Conservation (phyloP, 1,140 invertebrate genomes). For the Drosophila virilis region DNA sequence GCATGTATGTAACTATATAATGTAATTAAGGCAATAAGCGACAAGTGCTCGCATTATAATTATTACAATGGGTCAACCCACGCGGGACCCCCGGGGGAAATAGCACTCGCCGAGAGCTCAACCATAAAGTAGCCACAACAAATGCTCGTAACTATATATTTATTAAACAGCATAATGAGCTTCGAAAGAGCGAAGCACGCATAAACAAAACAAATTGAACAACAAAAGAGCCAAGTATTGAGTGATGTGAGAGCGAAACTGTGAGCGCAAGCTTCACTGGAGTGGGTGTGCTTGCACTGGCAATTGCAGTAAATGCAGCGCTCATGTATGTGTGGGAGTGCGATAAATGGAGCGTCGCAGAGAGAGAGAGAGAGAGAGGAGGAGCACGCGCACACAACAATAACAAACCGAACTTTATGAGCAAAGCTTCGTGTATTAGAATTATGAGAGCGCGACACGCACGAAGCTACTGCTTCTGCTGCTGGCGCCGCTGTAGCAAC, state of each 20-base stretch:
- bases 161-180: constrained; percentile 43
- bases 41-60: constrained; percentile 31
- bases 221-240: constrained; percentile 26
- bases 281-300: constrained; percentile 34
- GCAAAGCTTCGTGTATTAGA: constrained; percentile 52
- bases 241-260: background rate
- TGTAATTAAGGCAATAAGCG: constrained; percentile 48
- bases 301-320: constrained; percentile 34
- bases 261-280: constrained; percentile 37
- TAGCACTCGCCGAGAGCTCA: constrained; percentile 13
- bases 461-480: constrained; percentile 45
- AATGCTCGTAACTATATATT: constrained; percentile 12
- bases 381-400: constrained; percentile 32
- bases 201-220: constrained; percentile 50
- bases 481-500: constrained; percentile 28
- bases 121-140: constrained; percentile 35
- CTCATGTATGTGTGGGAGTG: constrained; percentile 1
- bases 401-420: constrained; percentile 71
- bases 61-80: constrained; percentile 33
- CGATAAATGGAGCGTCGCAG: background rate
- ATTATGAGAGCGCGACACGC: constrained; percentile 67
- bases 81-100: constrained; percentile 26
- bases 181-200: constrained; percentile 28
- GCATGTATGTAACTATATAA: constrained; percentile 9
- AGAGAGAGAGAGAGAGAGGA: constrained; percentile 1